Percentiles rank a stretch among this genome's conserved stretches.
Conservation (phyloP, 2,797 vertebrate species). For the Lacerta bilineata region DNA sequence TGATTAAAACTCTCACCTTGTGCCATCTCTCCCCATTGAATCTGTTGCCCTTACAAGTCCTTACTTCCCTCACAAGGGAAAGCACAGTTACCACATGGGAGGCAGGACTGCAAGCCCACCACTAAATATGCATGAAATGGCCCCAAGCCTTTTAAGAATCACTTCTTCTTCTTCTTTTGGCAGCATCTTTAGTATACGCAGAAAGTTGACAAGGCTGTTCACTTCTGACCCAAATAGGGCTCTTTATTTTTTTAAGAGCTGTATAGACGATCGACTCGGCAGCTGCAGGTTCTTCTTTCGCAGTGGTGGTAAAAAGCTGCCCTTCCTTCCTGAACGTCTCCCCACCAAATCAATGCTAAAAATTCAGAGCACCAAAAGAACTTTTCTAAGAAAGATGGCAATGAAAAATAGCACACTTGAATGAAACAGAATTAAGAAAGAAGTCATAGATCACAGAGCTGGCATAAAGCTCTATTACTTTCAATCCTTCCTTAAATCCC, state of each 20-base stretch:
- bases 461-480: neutral
- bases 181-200: neutral
- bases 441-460: neutral
- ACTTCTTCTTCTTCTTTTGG: neutral
- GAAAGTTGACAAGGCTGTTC: neutral
- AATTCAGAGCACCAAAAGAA: constrained; percentile 45
- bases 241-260: neutral
- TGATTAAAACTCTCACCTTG: neutral
- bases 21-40: no score
- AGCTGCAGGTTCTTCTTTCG: constrained; percentile 6
- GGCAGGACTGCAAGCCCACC: neutral
- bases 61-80: neutral
- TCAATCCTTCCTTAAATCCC: constrained; percentile 52
- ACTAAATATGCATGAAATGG: neutral
- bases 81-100: neutral
- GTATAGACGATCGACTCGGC: neutral
- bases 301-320: neutral
- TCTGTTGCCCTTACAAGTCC: neutral
- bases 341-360: constrained; percentile 28
- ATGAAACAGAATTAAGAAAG: constrained; percentile 46
- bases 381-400: constrained; percentile 54
- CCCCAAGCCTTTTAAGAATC: neutral
- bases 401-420: constrained; percentile 41
- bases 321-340: neutral
- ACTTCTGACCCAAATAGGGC: neutral